Evolutionary conservation across 30 jellyfish, hydroid and myxozoan species (phyloP), one percentile per base, ranked within the genome.

Genomic region (Mastigias papua): DNA sequence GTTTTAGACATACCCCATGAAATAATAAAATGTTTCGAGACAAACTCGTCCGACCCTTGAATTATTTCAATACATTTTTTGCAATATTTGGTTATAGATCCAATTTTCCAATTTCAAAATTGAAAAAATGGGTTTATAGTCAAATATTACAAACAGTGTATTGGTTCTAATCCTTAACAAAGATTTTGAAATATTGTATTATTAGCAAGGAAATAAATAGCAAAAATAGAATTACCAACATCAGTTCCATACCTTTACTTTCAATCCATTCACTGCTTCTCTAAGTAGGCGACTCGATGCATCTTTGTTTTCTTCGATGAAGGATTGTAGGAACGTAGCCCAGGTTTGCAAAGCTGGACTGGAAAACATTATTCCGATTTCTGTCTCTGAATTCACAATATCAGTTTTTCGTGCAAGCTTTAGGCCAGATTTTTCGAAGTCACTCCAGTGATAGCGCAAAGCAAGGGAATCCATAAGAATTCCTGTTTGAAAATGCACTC

Each of bases 281-380:
- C 80, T 69, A 16, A 69, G 54, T 0, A 69, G 58, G 25, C 80
- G 80, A 31, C 54, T 69, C 33, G 27, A 58, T 8, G 80, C 80
- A 31, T 69, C 80, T 69, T 22, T 31, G 26, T 69, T 69, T 7
- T 22, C 80, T 31, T 69, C 13, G 27, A 26, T 26, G 30, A 69
- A 69, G 58, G 30, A 29, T 22, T 48, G 15, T 48, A 69, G 26
- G 26, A 69, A 69, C 19, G 54, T 31, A 1, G 80, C 49, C 80
- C 80, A 69, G 4, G 27, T 69, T 48, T 69, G 32, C 17, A 1
- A 31, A 25, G 80, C 49, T 20, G 49, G 54, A 17, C 60, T 8
- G 19, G 80, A 69, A 69, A 69, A 69, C 80, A 69, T 69, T 0
- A 69, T 1, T 27, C 80, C 80, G 16, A 69, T 69, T 27, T 19